Conservation (phyloP, 1,140 invertebrate genomes). For the Conus ventricosus region DNA sequence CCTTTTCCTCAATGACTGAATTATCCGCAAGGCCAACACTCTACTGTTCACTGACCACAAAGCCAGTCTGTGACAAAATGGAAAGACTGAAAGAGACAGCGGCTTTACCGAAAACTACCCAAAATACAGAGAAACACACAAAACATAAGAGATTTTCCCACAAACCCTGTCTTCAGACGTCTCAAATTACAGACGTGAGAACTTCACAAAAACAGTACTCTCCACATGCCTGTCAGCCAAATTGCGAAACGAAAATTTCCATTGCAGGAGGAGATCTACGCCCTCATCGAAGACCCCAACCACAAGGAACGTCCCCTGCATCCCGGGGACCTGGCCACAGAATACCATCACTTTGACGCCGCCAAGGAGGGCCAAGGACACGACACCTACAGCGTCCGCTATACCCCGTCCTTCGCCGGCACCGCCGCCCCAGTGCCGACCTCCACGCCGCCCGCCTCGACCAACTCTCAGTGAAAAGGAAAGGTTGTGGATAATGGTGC, state of each 20-base stretch:
- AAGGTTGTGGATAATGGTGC: background rate
- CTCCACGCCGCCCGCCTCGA: background rate
- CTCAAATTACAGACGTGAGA: no score
- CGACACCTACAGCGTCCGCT: slow-evolving; percentile 24
- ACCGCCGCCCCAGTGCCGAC: background rate
- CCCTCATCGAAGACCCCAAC: slow-evolving; percentile 3
- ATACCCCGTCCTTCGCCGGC: background rate
- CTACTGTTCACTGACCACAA: no score
- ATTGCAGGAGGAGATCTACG: slow-evolving; percentile 24
- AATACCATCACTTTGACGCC: slow-evolving; percentile 25
- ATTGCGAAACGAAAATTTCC: no score
- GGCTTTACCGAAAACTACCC: no score
- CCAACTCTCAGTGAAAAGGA: background rate
- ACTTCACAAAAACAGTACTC: no score
- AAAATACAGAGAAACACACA: no score
- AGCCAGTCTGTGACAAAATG: no score
- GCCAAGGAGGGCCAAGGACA: slow-evolving; percentile 18
- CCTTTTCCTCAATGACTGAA: no score
- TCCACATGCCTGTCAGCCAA: no score
- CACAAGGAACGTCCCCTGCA: background rate
- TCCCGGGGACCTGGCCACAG: background rate
- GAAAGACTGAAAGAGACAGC: no score
- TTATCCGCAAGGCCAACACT: no score
- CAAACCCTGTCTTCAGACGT: no score
- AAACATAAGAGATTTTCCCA: background rate